Percentiles rank a stretch among this genome's conserved stretches.
Conservation (phyloP, 92 coral and sea anemone genomes). For the Porites evermanni region DNA sequence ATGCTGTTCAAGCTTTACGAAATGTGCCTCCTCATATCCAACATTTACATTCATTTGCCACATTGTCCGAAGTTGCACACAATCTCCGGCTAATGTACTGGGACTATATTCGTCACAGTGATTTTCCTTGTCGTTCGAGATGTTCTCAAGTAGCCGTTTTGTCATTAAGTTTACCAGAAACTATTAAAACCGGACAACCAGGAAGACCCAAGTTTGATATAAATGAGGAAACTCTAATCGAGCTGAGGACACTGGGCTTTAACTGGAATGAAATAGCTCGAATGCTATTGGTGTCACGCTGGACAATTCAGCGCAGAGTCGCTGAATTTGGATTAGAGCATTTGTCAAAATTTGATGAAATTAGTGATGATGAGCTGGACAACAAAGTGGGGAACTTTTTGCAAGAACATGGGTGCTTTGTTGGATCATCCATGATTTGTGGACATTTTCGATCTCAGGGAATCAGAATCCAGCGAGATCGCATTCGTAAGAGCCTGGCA, state of each 20-base stretch:
- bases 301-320: conserved; percentile 70
- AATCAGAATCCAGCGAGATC: conserved; percentile 70
- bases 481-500: conserved; percentile 52
- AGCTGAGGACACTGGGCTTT: conserved; percentile 60
- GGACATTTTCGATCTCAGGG: conserved; percentile 70
- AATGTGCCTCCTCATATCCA: conserved; percentile 35
- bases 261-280: conserved; percentile 58
- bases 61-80: conserved; percentile 39
- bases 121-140: conserved; percentile 41
- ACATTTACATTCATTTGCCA: conserved; percentile 12
- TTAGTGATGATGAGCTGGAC: conserved; percentile 62
- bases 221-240: conserved; percentile 43
- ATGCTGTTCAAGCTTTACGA: conserved; percentile 48
- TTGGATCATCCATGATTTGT: conserved; percentile 52
- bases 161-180: conserved; percentile 36
- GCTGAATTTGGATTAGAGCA: conserved; percentile 56
- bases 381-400: conserved; percentile 45
- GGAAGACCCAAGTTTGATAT: conserved; percentile 32
- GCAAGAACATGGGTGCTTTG: conserved; percentile 57
- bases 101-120: conserved; percentile 38
- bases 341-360: conserved; percentile 26
- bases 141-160: conserved; percentile 49
- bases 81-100: conserved; percentile 42
- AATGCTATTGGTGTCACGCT: conserved; percentile 44
- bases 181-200: conserved; percentile 29